A percentile compares a stretch with the other conserved stretches of the same genome.
phyloP scores from a whole-genome alignment of 2,113 vertebrate genomes.

The Casuarius casuarius region DNA sequence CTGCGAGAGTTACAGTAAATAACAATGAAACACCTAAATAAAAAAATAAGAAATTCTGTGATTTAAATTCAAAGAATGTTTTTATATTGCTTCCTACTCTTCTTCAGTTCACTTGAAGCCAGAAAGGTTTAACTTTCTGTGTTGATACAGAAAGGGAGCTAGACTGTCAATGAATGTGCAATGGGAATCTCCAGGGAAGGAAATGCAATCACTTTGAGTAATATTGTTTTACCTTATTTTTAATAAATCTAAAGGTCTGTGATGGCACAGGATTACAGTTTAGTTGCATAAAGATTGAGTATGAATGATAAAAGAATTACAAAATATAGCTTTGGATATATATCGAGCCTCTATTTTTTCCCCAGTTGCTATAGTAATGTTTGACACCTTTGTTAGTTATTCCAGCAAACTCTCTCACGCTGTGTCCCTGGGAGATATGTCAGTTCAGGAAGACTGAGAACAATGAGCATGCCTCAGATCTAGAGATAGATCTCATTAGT shows the following conservation, averaged over 20 bases:
- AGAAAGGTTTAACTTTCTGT: constrained; percentile 41
- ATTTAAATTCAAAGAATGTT: neutral
- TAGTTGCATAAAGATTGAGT: neutral
- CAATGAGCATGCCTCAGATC: neutral
- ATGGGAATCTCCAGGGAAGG: neutral
- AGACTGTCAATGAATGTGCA: neutral
- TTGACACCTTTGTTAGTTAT: constrained; percentile 32
- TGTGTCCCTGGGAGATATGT: neutral
- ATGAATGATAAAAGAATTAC: neutral
- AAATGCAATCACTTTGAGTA: neutral
- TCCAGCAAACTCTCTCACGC: neutral
- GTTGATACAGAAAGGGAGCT: neutral
- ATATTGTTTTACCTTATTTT: neutral
- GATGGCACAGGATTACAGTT: neutral
- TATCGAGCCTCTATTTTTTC: neutral
- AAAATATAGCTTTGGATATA: neutral
- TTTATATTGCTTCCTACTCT: neutral
- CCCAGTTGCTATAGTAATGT: constrained; percentile 40
- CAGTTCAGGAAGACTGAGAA: constrained; percentile 12
- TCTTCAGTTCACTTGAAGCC: constrained; percentile 13
- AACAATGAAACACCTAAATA: neutral
- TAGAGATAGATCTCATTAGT: neutral
- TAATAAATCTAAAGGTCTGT: constrained; percentile 15
- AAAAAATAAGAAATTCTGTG: neutral
- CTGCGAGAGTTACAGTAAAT: neutral